These are phyloP conservation scores for Leptopilina syphax DNA, from an alignment of 2,888 invertebrate genomes.

Conservation along the genomic window DNA sequence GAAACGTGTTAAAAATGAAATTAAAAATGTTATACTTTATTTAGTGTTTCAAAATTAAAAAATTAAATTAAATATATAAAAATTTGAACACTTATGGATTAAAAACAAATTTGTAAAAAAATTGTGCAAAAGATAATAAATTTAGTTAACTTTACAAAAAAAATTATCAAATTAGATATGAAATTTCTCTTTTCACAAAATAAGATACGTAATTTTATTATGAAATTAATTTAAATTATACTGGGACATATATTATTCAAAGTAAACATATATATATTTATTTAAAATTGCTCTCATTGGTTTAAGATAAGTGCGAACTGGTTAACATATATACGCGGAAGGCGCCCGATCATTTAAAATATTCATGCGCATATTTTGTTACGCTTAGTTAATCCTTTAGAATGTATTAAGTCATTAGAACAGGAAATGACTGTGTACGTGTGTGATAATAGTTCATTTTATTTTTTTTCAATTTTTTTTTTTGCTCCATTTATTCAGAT, in stretches of 20 bases:
- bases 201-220: not conserved
- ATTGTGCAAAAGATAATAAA: too few relatives aligned
- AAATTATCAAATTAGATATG: not conserved
- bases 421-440: conserved; percentile 9
- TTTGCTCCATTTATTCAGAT: not conserved
- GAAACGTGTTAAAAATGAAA: too few relatives aligned
- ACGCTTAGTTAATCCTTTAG: conserved; percentile 25
- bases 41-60: too few relatives aligned
- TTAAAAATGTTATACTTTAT: too few relatives aligned
- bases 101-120: too few relatives aligned
- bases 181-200: conserved; percentile 3
- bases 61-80: too few relatives aligned
- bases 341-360: conserved; percentile 25
- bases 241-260: conserved; percentile 13
- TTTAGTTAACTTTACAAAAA: not conserved
- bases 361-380: conserved; percentile 38
- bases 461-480: not conserved
- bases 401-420: conserved; percentile 22
- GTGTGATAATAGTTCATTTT: not conserved
- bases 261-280: not conserved
- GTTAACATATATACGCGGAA: conserved; percentile 24
- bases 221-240: not conserved
- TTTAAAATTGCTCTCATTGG: not conserved
- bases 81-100: too few relatives aligned
- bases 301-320: conserved; percentile 11